Conservation (phyloP, 2,797 vertebrate genomes). For the Hapalemur alaotrensis region DNA sequence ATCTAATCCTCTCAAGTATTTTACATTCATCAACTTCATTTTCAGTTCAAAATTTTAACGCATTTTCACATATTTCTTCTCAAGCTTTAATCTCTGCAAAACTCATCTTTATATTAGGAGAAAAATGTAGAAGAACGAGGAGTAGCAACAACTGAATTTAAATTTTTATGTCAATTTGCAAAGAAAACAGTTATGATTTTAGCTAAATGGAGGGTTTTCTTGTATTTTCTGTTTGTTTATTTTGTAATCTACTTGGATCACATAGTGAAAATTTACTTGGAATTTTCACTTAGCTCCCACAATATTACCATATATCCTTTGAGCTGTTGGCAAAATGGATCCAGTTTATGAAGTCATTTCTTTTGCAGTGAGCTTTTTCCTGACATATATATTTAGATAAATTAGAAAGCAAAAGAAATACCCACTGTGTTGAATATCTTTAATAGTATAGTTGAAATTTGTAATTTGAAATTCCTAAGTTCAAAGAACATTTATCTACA, state of each 20-base stretch:
- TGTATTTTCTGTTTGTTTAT: background rate
- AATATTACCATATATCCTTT: constrained; percentile 13
- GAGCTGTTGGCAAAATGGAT: constrained; percentile 21
- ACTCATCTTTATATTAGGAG: background rate
- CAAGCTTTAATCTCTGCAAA: background rate
- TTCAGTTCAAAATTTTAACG: background rate
- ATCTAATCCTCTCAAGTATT: background rate
- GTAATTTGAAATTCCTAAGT: constrained; percentile 56
- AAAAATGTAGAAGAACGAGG: background rate
- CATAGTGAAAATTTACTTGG: constrained; percentile 38
- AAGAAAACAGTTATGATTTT: constrained; percentile 46
- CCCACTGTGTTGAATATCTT: constrained; percentile 2
- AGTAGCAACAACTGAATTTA: background rate
- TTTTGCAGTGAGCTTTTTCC: constrained; percentile 39
- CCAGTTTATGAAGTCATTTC: constrained; percentile 18
- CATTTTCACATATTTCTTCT: background rate
- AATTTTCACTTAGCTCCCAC: constrained; percentile 11
- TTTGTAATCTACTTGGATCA: background rate
- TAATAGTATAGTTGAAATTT: constrained; percentile 45
- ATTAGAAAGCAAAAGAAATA: constrained; percentile 51
- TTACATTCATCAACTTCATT: background rate
- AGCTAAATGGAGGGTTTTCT: background rate
- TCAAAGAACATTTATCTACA: constrained; percentile 61
- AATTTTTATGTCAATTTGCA: background rate
- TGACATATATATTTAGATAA: constrained; percentile 34